Evolutionary conservation across 2,888 invertebrate species (phyloP).

Genomic region (Notodonta dromedarius): DNA sequence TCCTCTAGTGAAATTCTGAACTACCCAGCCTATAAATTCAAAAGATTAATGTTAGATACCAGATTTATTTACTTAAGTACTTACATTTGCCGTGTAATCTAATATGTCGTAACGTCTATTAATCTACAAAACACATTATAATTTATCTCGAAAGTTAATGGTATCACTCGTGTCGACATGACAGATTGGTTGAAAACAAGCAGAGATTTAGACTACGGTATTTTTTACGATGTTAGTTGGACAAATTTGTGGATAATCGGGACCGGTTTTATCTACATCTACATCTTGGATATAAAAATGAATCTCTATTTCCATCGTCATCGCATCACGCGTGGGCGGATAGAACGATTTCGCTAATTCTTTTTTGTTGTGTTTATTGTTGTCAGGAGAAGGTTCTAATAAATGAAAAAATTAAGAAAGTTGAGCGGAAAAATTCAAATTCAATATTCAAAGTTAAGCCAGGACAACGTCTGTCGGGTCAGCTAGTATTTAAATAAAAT

Average conservation of each 20-base stretch:
- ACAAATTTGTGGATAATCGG: slow-evolving; percentile 27
- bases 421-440: too few relatives aligned
- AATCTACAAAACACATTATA: slow-evolving; percentile 68
- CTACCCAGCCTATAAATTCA: slow-evolving; percentile 71
- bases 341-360: too few relatives aligned
- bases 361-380: too few relatives aligned
- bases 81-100: slow-evolving; percentile 68
- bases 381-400: too few relatives aligned
- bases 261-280: neutral
- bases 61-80: slow-evolving; percentile 73
- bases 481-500: too few relatives aligned
- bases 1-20: slow-evolving; percentile 57
- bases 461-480: too few relatives aligned
- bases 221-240: slow-evolving; percentile 19
- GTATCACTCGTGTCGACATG: slow-evolving; percentile 52
- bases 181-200: slow-evolving; percentile 41
- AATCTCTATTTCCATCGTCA: too few relatives aligned
- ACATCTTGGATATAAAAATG: too few relatives aligned
- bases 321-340: too few relatives aligned
- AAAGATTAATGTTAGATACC: slow-evolving; percentile 77
- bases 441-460: too few relatives aligned
- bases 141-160: slow-evolving; percentile 57
- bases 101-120: slow-evolving; percentile 72
- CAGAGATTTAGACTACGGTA: slow-evolving; percentile 30
- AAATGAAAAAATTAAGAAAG: too few relatives aligned